Evolutionary conservation across 2,113 vertebrate species (phyloP).

Genomic region (Gnathonemus longibarbis): DNA sequence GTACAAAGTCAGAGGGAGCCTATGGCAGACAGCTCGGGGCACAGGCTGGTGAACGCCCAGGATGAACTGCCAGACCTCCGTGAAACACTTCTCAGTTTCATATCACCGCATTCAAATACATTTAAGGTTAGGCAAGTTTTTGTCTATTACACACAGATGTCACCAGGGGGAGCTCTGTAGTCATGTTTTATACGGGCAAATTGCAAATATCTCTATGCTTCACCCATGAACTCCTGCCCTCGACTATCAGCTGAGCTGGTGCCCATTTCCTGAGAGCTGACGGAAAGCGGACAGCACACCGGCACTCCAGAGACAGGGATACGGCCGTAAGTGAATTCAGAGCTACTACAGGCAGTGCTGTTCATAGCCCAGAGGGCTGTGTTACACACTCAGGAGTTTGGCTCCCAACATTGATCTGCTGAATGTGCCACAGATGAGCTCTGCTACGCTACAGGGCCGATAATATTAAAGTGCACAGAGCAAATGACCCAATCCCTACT

Average conservation of each 20-base stretch:
- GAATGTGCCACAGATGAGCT: background rate
- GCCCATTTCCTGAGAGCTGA: background rate
- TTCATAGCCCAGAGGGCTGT: background rate
- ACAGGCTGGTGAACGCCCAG: background rate
- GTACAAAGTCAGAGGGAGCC: background rate
- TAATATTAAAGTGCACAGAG: background rate
- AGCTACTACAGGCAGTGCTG: background rate
- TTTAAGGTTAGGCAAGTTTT: background rate
- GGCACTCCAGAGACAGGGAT: background rate
- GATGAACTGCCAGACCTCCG: background rate
- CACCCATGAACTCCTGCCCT: background rate
- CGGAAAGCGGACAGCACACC: background rate
- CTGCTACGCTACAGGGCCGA: background rate
- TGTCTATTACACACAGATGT: background rate
- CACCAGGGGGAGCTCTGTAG: conserved; percentile 9
- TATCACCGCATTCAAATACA: background rate
- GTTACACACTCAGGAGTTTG: background rate
- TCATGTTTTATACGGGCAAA: background rate
- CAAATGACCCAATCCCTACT: background rate
- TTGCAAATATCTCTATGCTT: background rate
- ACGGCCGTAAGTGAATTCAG: background rate
- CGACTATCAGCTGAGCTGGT: background rate
- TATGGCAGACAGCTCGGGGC: background rate
- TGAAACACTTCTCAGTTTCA: background rate
- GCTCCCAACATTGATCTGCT: background rate